Percentiles rank a stretch among this genome's conserved stretches.
phyloP scores from a whole-genome alignment of 2,888 invertebrate species.

The Ornithoptera priamus region DNA sequence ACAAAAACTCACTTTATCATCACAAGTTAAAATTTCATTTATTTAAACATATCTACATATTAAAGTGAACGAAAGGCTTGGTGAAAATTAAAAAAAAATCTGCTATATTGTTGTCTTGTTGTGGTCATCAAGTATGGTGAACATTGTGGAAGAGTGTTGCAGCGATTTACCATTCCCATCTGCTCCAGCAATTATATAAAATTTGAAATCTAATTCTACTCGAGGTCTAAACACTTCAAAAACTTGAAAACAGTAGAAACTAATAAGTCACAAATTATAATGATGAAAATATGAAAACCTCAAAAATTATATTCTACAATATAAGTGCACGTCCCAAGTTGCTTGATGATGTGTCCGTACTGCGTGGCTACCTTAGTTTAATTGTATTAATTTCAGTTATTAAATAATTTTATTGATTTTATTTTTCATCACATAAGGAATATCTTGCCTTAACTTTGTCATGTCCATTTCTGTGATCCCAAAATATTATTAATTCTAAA shows the following conservation, averaged over 20 bases:
- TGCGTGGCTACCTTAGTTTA: slow-evolving; percentile 55
- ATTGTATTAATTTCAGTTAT: slow-evolving; percentile 45
- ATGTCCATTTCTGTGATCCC: slow-evolving; percentile 54
- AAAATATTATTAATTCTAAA: background rate
- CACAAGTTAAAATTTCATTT: background rate
- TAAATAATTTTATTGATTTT: slow-evolving; percentile 46
- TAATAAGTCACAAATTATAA: background rate
- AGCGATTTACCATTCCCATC: too few relatives aligned
- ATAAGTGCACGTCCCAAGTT: background rate
- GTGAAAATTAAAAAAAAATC: too few relatives aligned
- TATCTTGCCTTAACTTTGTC: slow-evolving; percentile 38
- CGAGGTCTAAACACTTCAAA: too few relatives aligned
- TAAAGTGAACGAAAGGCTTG: too few relatives aligned
- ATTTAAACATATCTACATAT: too few relatives aligned
- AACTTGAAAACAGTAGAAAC: too few relatives aligned
- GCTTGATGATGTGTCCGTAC: slow-evolving; percentile 43
- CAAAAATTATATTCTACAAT: background rate
- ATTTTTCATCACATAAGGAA: slow-evolving; percentile 5
- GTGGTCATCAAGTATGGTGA: too few relatives aligned
- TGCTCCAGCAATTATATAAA: too few relatives aligned
- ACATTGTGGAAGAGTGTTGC: too few relatives aligned
- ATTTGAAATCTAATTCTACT: too few relatives aligned
- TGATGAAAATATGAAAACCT: background rate
- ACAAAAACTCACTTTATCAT: background rate
- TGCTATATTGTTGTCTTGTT: too few relatives aligned